These are phyloP conservation scores for Ecliptopera silaceata DNA, from an alignment of 2,888 invertebrate species.

Conservation along the genomic window DNA sequence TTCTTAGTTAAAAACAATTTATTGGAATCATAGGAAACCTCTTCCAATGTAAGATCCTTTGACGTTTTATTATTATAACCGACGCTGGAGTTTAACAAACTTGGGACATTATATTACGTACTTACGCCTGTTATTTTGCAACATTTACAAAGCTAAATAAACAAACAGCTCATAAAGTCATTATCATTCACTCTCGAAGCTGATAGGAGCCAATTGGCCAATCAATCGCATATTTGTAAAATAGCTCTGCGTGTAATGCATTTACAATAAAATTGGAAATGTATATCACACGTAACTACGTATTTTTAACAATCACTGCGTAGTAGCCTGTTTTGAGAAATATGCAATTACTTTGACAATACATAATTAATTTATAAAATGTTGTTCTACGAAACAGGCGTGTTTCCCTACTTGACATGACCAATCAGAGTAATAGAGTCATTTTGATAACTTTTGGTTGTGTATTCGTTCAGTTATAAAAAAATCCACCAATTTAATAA, in stretches of 20 bases:
- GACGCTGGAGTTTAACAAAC: neutral
- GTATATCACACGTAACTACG: no score
- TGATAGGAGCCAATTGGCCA: neutral
- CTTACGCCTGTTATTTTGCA: neutral
- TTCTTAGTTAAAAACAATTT: conserved; percentile 32
- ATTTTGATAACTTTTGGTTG: no score
- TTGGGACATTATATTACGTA: neutral
- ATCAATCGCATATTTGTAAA: neutral
- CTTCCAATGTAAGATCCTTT: no score
- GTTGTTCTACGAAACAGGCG: no score
- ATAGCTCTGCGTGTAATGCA: neutral
- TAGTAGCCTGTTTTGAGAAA: neutral
- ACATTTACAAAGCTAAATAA: neutral
- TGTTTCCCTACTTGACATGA: no score
- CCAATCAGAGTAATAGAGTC: no score
- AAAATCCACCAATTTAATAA: no score
- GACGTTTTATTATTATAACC: no score
- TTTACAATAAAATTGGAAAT: neutral
- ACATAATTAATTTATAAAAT: no score
- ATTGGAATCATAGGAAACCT: conserved; percentile 3
- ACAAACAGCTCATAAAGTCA: no score
- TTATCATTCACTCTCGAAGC: neutral
- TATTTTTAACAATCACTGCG: neutral
- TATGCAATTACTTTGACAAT: neutral
- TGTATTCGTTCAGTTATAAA: no score